phyloP scores from a whole-genome alignment of 1,140 invertebrate genomes.

The Lethocerus indicus region DNA sequence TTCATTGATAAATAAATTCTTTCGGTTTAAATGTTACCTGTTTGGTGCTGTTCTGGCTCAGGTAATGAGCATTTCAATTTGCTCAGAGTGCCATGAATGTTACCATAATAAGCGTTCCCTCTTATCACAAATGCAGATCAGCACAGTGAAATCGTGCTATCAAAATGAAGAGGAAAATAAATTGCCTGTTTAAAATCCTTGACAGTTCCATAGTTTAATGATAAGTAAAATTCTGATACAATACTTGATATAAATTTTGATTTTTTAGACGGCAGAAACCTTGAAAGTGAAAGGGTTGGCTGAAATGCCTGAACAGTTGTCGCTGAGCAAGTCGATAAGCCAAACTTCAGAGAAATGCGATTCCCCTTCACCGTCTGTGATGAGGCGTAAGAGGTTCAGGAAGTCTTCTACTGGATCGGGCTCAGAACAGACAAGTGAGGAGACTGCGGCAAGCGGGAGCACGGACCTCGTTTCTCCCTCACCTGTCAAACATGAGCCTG shows the following conservation, averaged over 20 bases:
- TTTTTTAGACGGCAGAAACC: conserved; percentile 54
- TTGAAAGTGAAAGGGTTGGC: conserved; percentile 75
- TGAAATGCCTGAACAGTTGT: conserved; percentile 48
- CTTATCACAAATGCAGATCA: too few species aligned
- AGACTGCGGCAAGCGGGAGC: conserved; percentile 18
- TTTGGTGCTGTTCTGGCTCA: too few species aligned
- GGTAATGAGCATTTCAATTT: too few species aligned
- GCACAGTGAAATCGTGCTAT: too few species aligned
- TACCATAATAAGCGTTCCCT: too few species aligned
- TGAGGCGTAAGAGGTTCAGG: conserved; percentile 41
- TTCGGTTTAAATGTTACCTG: too few species aligned
- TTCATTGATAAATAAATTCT: too few species aligned
- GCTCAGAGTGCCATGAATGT: too few species aligned
- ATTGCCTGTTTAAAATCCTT: too few species aligned
- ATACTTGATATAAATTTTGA: conserved; percentile 14
- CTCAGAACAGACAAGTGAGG: conserved; percentile 21
- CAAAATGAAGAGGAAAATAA: too few species aligned
- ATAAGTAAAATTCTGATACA: too few species aligned
- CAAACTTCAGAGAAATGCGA: conserved; percentile 12
- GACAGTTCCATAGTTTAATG: too few species aligned
- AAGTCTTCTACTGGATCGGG: conserved; percentile 51
- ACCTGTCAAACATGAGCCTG: conserved; percentile 14
- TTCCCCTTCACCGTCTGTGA: conserved; percentile 14
- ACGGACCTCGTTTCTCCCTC: conserved; percentile 28
- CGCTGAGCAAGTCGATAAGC: conserved; percentile 14